These are phyloP conservation scores for Thripadectes ignobilis DNA, from an alignment of 2,797 vertebrate genomes.

Conservation along the genomic window DNA sequence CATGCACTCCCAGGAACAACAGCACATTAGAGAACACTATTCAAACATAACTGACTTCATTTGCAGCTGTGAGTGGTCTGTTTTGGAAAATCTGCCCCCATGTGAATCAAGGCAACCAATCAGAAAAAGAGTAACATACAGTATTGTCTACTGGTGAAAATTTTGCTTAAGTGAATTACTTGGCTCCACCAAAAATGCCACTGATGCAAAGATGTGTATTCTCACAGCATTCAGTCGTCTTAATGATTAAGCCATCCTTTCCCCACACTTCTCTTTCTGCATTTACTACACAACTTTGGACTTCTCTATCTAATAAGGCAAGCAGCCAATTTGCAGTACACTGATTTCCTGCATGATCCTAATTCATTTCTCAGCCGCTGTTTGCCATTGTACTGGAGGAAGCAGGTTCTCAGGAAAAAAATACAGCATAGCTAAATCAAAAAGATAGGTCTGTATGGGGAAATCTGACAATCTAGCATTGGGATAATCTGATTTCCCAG, in stretches of 20 bases:
- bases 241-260: background rate
- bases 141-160: background rate
- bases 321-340: background rate
- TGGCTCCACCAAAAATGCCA: background rate
- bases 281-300: background rate
- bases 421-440: background rate
- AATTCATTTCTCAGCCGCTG: background rate
- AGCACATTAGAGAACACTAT: background rate
- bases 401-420: background rate
- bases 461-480: background rate
- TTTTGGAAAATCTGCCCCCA: background rate
- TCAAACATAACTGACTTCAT: background rate
- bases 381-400: background rate
- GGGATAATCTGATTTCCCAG: background rate
- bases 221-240: background rate
- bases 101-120: background rate
- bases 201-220: background rate
- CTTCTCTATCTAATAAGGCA: background rate
- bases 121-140: background rate
- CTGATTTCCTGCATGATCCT: background rate
- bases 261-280: background rate
- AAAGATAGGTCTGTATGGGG: background rate
- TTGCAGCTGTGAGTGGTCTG: background rate
- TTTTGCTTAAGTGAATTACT: background rate
- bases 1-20: background rate